These are phyloP conservation scores for Pseudomyrmex dendroicus DNA, from an alignment of 1,140 invertebrate genomes.

Conservation along the genomic window DNA sequence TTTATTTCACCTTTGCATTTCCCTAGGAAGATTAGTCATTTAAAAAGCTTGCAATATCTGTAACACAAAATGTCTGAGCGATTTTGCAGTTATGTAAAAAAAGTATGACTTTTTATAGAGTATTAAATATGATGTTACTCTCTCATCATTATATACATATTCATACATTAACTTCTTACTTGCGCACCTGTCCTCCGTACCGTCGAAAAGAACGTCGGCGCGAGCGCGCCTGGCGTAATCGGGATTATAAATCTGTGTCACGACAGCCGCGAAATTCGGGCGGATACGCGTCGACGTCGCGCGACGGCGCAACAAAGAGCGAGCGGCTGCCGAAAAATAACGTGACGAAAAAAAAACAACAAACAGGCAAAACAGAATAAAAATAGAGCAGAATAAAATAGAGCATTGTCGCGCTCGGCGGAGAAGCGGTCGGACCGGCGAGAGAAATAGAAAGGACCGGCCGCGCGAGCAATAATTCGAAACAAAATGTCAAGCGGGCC, in stretches of 20 bases:
- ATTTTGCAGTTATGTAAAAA: slow-evolving; percentile 9
- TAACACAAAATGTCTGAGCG: neutral
- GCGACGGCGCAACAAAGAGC: slow-evolving; percentile 69
- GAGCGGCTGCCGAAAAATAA: slow-evolving; percentile 61
- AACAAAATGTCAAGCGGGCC: slow-evolving; percentile 81
- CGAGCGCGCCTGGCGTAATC: slow-evolving; percentile 13
- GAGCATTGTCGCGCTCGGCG: slow-evolving; percentile 55
- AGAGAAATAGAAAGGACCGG: slow-evolving; percentile 77
- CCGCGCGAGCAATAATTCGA: slow-evolving; percentile 81
- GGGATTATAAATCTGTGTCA: slow-evolving; percentile 59
- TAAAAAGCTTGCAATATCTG: neutral
- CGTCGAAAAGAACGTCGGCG: neutral
- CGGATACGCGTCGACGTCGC: slow-evolving; percentile 63
- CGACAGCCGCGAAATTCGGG: slow-evolving; percentile 40
- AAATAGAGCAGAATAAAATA: slow-evolving; percentile 46
- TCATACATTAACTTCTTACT: neutral
- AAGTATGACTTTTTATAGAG: neutral
- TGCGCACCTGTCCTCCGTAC: neutral
- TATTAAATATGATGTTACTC: neutral
- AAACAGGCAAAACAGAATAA: slow-evolving; percentile 49
- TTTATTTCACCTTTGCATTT: neutral
- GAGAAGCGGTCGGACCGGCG: slow-evolving; percentile 47
- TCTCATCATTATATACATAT: neutral
- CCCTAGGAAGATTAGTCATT: neutral
- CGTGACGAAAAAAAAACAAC: slow-evolving; percentile 45